A percentile compares a stretch with the other conserved stretches of the same genome.
Conservation (phyloP, 35 echinoderm and acorn worm genomes). For the Antedon bifida region DNA sequence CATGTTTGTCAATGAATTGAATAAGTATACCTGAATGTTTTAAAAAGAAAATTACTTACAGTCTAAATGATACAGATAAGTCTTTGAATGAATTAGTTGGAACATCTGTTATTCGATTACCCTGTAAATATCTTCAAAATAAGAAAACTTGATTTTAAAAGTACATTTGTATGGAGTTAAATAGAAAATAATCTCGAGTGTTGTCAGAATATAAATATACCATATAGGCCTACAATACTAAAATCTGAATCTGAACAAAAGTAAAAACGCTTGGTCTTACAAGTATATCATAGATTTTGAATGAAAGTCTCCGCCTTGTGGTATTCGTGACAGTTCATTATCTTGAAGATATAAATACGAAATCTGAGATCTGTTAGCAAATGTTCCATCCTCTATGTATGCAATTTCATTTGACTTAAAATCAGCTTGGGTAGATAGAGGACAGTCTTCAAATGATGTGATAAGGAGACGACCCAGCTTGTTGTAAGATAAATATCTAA, state of each 20-base stretch:
- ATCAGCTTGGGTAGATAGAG: not conserved
- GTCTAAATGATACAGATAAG: not conserved
- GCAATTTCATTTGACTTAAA: slow-evolving; percentile 62
- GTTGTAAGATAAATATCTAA: slow-evolving; percentile 35
- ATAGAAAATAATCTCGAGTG: too few relatives aligned
- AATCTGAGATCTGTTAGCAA: slow-evolving; percentile 32
- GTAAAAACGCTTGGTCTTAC: too few relatives aligned
- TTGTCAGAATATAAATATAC: not conserved
- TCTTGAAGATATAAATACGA: slow-evolving; percentile 18
- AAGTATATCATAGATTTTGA: slow-evolving; percentile 9
- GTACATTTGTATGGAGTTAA: not conserved
- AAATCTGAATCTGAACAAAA: too few relatives aligned
- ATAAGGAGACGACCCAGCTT: slow-evolving; percentile 53
- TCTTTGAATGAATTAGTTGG: slow-evolving; percentile 16
- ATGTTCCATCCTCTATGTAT: slow-evolving; percentile 79
- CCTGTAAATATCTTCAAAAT: not conserved
- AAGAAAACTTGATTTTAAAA: not conserved
- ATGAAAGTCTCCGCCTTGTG: slow-evolving; percentile 49
- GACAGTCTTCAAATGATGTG: slow-evolving; percentile 79
- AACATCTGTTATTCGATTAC: slow-evolving; percentile 28
- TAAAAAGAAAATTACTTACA: too few relatives aligned
- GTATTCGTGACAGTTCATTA: slow-evolving; percentile 56
- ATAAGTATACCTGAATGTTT: too few relatives aligned
- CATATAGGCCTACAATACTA: too few relatives aligned
- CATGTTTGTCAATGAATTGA: too few relatives aligned